A percentile compares a stretch with the other conserved stretches of the same genome.
These are phyloP conservation scores for Horisme vitalbata DNA, from an alignment of 2,888 invertebrate species.

Conservation along the genomic window DNA sequence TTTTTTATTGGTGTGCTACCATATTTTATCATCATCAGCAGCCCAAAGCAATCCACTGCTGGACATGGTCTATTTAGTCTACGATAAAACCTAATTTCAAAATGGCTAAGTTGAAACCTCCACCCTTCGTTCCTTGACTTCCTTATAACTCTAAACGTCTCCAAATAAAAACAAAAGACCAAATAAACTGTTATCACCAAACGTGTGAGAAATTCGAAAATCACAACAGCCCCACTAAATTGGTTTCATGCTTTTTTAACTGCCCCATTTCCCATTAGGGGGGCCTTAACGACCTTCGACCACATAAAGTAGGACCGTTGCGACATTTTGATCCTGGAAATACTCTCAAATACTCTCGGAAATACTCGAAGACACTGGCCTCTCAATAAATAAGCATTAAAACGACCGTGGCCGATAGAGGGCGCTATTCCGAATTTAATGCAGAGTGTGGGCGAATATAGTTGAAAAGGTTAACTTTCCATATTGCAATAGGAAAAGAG, in stretches of 20 bases:
- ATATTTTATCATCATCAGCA: too few relatives aligned
- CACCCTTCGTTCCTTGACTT: neutral
- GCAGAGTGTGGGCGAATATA: constrained; percentile 26
- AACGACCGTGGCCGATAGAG: constrained; percentile 47
- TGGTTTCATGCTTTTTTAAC: constrained; percentile 30
- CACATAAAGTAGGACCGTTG: constrained; percentile 60
- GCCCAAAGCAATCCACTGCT: too few relatives aligned
- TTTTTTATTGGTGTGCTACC: too few relatives aligned
- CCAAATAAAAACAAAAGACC: constrained; percentile 18
- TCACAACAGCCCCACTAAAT: constrained; percentile 24
- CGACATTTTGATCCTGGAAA: constrained; percentile 71
- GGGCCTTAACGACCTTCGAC: constrained; percentile 28
- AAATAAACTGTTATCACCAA: constrained; percentile 22
- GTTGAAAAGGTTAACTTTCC: constrained; percentile 20
- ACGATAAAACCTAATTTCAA: neutral
- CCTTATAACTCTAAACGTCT: constrained; percentile 7
- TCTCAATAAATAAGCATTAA: constrained; percentile 81
- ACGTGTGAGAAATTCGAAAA: constrained; percentile 27
- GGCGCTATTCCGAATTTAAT: constrained; percentile 37
- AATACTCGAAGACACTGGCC: constrained; percentile 54
- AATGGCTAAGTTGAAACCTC: neutral
- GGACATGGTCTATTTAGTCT: too few relatives aligned
- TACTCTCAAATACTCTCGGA: constrained; percentile 62
- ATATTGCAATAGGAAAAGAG: constrained; percentile 17
- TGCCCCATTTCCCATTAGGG: constrained; percentile 30